These are phyloP conservation scores for Sakesphorus luctuosus DNA, from an alignment of 2,113 vertebrate genomes.

Conservation along the genomic window DNA sequence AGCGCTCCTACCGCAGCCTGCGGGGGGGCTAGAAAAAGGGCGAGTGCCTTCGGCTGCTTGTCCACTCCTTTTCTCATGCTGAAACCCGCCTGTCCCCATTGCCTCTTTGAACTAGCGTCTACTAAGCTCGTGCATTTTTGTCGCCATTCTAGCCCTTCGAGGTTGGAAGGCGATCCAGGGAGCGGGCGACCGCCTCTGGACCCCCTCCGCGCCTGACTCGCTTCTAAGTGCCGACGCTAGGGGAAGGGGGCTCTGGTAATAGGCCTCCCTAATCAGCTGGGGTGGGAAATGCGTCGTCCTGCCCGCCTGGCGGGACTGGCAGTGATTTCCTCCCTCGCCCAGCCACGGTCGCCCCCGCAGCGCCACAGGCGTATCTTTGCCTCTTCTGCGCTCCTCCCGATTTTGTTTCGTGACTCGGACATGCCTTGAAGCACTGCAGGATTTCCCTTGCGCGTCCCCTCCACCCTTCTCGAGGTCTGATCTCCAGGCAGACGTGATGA, in stretches of 20 bases:
- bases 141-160: neutral
- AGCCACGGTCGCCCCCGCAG: neutral
- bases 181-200: neutral
- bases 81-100: neutral
- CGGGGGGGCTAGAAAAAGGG: neutral
- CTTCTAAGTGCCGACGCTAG: neutral
- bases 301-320: neutral
- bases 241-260: neutral
- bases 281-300: neutral
- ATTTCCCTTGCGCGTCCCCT: neutral
- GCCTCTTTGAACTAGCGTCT: neutral
- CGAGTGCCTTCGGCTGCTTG: neutral
- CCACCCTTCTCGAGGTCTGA: neutral
- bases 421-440: neutral
- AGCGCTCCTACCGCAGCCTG: neutral
- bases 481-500: neutral
- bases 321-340: neutral
- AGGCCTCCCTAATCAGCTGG: neutral
- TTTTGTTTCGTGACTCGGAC: neutral
- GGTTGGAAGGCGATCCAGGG: neutral
- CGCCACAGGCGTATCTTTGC: neutral
- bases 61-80: neutral
- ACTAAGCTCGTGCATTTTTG: neutral
- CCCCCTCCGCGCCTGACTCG: rapidly evolving
- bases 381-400: neutral